Evolutionary conservation across 2,888 invertebrate genomes (phyloP).

Genomic region (Lomographa bimaculata): DNA sequence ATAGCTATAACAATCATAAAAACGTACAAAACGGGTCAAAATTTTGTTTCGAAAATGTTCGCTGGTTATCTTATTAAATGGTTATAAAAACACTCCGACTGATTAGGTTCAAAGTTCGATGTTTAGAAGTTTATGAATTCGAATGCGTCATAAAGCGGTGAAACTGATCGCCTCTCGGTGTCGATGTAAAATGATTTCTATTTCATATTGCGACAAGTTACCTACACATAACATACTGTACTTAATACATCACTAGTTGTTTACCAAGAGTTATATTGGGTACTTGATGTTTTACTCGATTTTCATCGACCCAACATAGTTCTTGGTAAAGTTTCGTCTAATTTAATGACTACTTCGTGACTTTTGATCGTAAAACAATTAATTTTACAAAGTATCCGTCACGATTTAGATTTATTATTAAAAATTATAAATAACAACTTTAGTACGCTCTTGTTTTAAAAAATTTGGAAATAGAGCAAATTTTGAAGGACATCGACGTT

Average conservation of each 20-base stretch:
- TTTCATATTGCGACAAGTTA: conserved; percentile 25
- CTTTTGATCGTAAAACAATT: conserved; percentile 37
- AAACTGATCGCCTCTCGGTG: conserved; percentile 1
- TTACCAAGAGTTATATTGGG: conserved; percentile 20
- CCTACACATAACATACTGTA: conserved; percentile 37
- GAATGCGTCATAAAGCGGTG: conserved; percentile 7
- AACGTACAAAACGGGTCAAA: conserved; percentile 52
- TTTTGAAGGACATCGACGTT: too few relatives aligned
- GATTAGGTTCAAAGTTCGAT: conserved; percentile 29
- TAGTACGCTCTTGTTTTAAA: too few relatives aligned
- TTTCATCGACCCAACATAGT: conserved; percentile 4
- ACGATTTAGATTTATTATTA: conserved; percentile 20
- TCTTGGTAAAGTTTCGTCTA: conserved; percentile 16
- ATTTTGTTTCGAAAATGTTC: conserved; percentile 40
- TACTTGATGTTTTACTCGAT: neutral
- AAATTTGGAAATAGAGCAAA: too few relatives aligned
- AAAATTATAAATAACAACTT: conserved; percentile 12
- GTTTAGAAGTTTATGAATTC: conserved; percentile 24
- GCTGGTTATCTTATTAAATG: conserved; percentile 36
- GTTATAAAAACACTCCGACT: conserved; percentile 40
- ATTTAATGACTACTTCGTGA: conserved; percentile 59
- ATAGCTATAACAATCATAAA: conserved; percentile 44
- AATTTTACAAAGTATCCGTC: conserved; percentile 30
- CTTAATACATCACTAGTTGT: conserved; percentile 39
- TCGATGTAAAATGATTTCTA: conserved; percentile 19